Evolutionary conservation across 2,888 invertebrate genomes (phyloP), one percentile per base, ranked within the genome.

Genomic region (Himalopsyche anomala): DNA sequence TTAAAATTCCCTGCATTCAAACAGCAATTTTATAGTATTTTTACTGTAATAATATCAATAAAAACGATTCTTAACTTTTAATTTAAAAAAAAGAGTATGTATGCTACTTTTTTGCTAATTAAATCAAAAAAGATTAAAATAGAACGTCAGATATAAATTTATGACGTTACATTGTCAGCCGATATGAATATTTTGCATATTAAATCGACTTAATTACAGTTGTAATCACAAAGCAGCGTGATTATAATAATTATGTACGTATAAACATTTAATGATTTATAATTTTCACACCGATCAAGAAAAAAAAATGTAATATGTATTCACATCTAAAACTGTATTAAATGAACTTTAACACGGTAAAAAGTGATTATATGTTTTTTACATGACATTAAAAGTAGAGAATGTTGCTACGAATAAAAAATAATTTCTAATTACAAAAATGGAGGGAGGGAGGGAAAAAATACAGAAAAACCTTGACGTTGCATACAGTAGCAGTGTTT

Each of bases 201-300:
- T 74, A 28, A 74, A 74, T 74, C 38, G 36, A 36, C 38, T 74
- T 15, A 12, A 15, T 12, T 74, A 36, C 12, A 74, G 12, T 74
- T 38, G 12, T 15, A 74, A 74, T 62, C 19, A 74, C 5, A 74
- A 38, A 3, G 28, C 38, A 15, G 1, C 12, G 36, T 74, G 74
- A 62, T 36, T 36, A 74, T 74, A 74, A 15, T 74, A 12, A 74
- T 12, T 62, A 74, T 12, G 74, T 74, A 36, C 74, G 74, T 74
- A 36, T 74, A 38, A 74, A 36, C 36, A 74, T 19, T 62, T 36
- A 74, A 74, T 74, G 12, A 11, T 36, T n/a, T 38, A 74, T 74
- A 74, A 36, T 36, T 74, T 74, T 74, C 74, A 74, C 74, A 74
- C 15, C 74, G 15, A 74, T 74, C 11, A 38, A 74, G 19, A 74